Percentiles rank a stretch among this genome's conserved stretches.
Conservation (phyloP, 1,140 invertebrate genomes). For the Drosophila seguyi region DNA sequence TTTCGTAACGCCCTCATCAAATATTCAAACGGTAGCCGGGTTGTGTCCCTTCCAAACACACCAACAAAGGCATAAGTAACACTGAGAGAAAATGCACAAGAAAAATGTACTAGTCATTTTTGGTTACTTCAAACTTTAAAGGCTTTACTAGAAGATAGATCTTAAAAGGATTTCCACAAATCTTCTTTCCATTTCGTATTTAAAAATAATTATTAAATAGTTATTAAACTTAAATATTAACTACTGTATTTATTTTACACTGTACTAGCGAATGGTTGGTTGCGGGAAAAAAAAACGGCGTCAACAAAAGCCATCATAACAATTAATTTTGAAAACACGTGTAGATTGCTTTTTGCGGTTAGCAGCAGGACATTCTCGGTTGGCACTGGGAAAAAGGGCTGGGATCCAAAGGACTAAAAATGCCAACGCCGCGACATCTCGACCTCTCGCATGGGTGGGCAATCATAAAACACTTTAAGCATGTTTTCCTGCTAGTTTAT, state of each 20-base stretch:
- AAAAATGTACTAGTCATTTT: no score
- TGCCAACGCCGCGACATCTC: constrained; percentile 67
- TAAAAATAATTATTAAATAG: no score
- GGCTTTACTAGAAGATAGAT: background rate
- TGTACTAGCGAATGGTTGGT: constrained; percentile 16
- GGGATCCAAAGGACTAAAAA: constrained; percentile 41
- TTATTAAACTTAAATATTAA: background rate
- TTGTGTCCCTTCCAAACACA: constrained; percentile 38
- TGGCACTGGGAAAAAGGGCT: constrained; percentile 19
- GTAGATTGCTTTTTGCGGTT: constrained; percentile 84
- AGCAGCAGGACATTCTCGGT: constrained; percentile 54
- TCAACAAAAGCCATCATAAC: constrained; percentile 83
- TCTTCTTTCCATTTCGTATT: no score
- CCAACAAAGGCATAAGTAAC: constrained; percentile 22
- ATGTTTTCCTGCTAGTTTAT: constrained; percentile 82
- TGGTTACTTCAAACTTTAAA: no score
- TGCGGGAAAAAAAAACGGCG: constrained; percentile 65
- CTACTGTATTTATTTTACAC: background rate
- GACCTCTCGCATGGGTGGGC: constrained; percentile 72
- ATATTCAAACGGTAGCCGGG: constrained; percentile 77
- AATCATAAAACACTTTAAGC: constrained; percentile 83
- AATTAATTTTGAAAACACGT: constrained; percentile 84
- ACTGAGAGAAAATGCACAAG: constrained; percentile 27
- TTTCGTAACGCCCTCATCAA: constrained; percentile 75
- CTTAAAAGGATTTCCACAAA: no score